Percentiles rank a stretch among this genome's conserved stretches.
Conservation (phyloP, 2,888 invertebrate genomes). For the Ennomos quercinarius region DNA sequence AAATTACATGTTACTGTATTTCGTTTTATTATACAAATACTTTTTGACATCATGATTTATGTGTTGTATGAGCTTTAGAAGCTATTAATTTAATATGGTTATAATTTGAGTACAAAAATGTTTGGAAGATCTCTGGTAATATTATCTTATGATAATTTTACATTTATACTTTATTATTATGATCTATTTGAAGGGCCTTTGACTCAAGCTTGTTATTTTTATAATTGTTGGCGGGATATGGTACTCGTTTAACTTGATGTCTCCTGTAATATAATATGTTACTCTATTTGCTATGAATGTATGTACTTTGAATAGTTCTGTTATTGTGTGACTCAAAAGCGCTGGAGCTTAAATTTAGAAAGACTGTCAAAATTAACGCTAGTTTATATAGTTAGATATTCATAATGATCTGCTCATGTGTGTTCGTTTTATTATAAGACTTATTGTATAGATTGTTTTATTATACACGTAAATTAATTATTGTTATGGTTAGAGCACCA, state of each 20-base stretch:
- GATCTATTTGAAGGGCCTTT: slow-evolving; percentile 2
- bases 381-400: slow-evolving; percentile 19
- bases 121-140: too few relatives aligned
- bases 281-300: too few relatives aligned
- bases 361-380: slow-evolving; percentile 23
- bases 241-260: neutral
- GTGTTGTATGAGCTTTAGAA: too few relatives aligned
- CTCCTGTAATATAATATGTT: too few relatives aligned
- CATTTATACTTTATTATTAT: neutral
- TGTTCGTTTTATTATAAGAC: slow-evolving; percentile 38
- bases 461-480: slow-evolving; percentile 22
- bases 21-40: too few relatives aligned
- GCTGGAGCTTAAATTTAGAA: slow-evolving; percentile 8
- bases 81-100: too few relatives aligned
- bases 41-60: too few relatives aligned
- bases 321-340: neutral
- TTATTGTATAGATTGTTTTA: slow-evolving; percentile 33
- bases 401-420: slow-evolving; percentile 31
- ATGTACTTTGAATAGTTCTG: too few relatives aligned
- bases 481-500: slow-evolving; percentile 20
- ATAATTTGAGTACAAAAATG: too few relatives aligned
- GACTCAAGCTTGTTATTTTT: slow-evolving; percentile 2
- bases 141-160: too few relatives aligned
- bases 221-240: neutral
- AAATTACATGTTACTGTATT: too few relatives aligned